Conservation (phyloP, 2,888 invertebrate genomes). For the Rotaria macrura region DNA sequence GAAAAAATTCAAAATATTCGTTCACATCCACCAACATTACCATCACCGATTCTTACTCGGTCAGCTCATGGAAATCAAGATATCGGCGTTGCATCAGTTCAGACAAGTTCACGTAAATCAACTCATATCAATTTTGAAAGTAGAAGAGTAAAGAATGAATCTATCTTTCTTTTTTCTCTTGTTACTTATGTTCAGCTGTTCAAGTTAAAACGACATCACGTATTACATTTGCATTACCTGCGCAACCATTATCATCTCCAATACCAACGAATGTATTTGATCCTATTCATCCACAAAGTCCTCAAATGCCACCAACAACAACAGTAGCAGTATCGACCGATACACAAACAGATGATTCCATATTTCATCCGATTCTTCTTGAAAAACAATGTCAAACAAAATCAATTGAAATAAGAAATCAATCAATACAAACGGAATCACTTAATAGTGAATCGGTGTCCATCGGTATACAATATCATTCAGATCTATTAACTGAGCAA, state of each 20-base stretch:
- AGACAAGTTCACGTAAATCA: not conserved
- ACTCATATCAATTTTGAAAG: too few relatives aligned
- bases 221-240: not conserved
- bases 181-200: not conserved
- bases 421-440: conserved; percentile 13
- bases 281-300: not conserved
- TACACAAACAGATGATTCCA: not conserved
- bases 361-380: not conserved
- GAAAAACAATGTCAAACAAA: not conserved
- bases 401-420: not conserved
- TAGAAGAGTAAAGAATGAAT: too few relatives aligned
- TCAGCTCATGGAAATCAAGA: not conserved
- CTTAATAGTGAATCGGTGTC: not conserved
- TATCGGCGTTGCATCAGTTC: not conserved
- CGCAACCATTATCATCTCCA: not conserved
- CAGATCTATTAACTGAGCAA: not conserved
- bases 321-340: not conserved
- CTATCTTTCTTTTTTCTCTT: not conserved
- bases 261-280: not conserved
- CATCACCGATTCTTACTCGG: not conserved
- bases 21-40: not conserved
- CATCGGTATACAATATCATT: not conserved
- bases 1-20: not conserved
- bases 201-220: not conserved
- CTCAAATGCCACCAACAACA: conserved; percentile 6